Evolutionary conservation across 2,888 invertebrate species (phyloP), one percentile per base, ranked within the genome.

Genomic region (Nasonovia ribisnigri): DNA sequence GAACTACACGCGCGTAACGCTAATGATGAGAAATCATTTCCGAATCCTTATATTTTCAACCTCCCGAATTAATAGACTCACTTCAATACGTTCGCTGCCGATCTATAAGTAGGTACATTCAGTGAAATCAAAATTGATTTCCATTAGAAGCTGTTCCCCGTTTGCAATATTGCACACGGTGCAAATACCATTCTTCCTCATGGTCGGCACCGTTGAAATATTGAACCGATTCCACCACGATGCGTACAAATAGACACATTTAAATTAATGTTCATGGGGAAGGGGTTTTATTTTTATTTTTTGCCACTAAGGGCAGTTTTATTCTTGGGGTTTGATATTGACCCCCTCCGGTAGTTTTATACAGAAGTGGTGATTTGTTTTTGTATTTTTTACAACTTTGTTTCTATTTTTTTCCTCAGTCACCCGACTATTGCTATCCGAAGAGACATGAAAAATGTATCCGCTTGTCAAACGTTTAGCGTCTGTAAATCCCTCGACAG

Each of bases 371-470:
- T 48, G 92, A 92, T 92, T 92, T 92, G 67, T 88, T 67, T 88
- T 42, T 60, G 29, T 43, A 10, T 67, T 67, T 77, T 60, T 88
- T 88, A 92, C 29, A 54, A 84, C 84, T 91, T 86, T 36, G 77
- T 84, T 91, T 42, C 42, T 54, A 29, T 42, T 90, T 90, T 90
- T 84, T 87, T 29, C 26, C 16, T 24, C 48, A 42, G 36, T 13
- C 88, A 20, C 51, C n/a, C 8, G 16, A 89, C 36, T 48, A 60
- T 48, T 92, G 16, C 67, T 60, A 90, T 51, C 86, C 67, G 42
- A 86, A 90, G 42, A 90, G 86, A 93, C 90, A 90, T 90, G 93
- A 93, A 87, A 93, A 93, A 93, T 93, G 93, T 87, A 93, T 93
- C 42, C 51, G 86, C 93, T 60, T 90, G 93, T 93, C 93, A 93